Evolutionary conservation across 2,113 vertebrate species (phyloP).

Genomic region (Larimichthys polyactis): DNA sequence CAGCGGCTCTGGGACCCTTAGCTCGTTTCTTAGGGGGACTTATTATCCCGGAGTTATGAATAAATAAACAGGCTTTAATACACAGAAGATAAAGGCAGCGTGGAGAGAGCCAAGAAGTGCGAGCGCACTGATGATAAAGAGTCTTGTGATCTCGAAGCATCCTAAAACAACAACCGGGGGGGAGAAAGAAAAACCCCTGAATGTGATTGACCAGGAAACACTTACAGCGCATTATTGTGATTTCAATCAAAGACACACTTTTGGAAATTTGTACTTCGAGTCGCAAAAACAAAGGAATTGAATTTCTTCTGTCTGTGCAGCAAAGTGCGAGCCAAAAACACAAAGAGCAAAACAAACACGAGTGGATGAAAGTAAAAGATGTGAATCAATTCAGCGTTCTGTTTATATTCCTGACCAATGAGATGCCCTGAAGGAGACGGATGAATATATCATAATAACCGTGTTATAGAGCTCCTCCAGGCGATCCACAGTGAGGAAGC

Average conservation of each 20-base stretch:
- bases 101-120: conserved; percentile 37
- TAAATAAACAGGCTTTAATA: conserved; percentile 67
- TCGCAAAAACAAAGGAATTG: conserved; percentile 32
- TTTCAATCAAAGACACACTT: conserved; percentile 61
- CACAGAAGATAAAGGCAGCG: conserved; percentile 47
- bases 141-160: conserved; percentile 55
- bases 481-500: conserved; percentile 91
- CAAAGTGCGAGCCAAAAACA: no score
- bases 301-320: conserved; percentile 29
- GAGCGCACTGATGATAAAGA: conserved; percentile 46
- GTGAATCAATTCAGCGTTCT: no score
- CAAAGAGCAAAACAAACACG: conserved; percentile 29
- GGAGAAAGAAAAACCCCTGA: conserved; percentile 31
- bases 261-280: conserved; percentile 38
- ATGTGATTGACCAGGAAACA: conserved; percentile 53
- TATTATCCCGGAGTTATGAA: conserved; percentile 61
- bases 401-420: neutral
- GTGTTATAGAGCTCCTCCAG: conserved; percentile 96
- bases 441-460: conserved; percentile 77
- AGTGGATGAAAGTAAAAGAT: no score
- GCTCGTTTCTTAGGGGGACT: conserved; percentile 33
- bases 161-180: conserved; percentile 60
- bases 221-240: conserved; percentile 57
- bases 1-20: conserved; percentile 7
- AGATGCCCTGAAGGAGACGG: neutral